Base-by-base conservation (phyloP, 1,140 invertebrate species). In the Metaphire vulgaris region DNA sequence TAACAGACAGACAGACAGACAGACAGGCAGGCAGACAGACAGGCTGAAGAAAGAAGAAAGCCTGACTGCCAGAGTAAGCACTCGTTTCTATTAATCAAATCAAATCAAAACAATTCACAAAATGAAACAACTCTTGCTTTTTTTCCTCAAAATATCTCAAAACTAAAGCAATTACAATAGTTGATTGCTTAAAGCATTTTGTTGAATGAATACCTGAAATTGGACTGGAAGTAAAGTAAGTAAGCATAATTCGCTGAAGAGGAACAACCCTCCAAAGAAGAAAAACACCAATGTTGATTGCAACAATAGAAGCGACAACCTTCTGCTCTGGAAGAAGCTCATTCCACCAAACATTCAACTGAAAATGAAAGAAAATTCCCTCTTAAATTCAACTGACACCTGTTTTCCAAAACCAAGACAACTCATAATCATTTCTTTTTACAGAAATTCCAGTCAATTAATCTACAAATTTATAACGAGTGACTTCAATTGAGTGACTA, bases 171-270 rank as follows among this genome's bases (percentile, higher is more conserved):
- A 56, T 30, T 1, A 66, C 21, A 14, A 79, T 75, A 30, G 21
- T 33, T 88, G n/a, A n/a, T n/a, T n/a, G n/a, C n/a, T n/a, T n/a
- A n/a, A n/a, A n/a, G n/a, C n/a, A n/a, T n/a, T n/a, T n/a, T n/a
- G n/a, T n/a, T n/a, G n/a, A n/a, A n/a, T n/a, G n/a, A n/a, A 87
- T 86, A 93, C 92, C 89, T 79, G 90, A 90, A 68, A 89, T 89
- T 68, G 93, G 93, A 87, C 91, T 92, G 74, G 92, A 91, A 80
- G 90, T 91, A 86, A 98, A 97, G 86, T 94, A 96, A 83, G 89
- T 90, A 6, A 91, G 83, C 94, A 98, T 96, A 21, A 88, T 86
- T 2, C 87, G 87, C 78, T 92, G 89, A n/a, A 92, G 87, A 64
- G 86, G 72, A 66, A 91, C 92, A 28, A 96, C 83, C 80, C 90